Percentiles rank a stretch among this genome's conserved stretches.
These are phyloP conservation scores for Ambastaia sidthimunki DNA, from an alignment of 2,797 vertebrate species.

Conservation along the genomic window DNA sequence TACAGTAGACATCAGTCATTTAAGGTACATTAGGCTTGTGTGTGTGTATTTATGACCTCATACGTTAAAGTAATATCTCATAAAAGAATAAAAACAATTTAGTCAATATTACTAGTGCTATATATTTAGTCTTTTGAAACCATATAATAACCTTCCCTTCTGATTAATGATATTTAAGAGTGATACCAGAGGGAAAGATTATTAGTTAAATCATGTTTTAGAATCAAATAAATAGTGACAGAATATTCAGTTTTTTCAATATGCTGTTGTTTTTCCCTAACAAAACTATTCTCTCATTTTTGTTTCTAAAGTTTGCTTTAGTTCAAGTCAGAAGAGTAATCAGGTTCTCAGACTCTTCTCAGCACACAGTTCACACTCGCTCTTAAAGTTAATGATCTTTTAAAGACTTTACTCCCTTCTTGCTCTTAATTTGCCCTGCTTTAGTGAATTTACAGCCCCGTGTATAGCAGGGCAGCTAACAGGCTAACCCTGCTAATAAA, in stretches of 20 bases:
- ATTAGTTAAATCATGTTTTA: background rate
- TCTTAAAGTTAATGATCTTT: slow-evolving; percentile 52
- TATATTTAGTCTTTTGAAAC: too few species aligned
- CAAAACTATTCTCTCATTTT: background rate
- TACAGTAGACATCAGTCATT: slow-evolving; percentile 40
- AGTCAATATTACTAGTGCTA: too few species aligned
- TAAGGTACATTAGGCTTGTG: background rate
- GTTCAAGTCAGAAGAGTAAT: background rate
- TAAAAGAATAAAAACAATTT: background rate
- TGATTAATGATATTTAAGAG: background rate
- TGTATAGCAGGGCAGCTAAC: slow-evolving; percentile 20
- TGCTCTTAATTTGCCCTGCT: slow-evolving; percentile 41
- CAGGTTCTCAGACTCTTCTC: background rate
- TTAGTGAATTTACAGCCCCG: slow-evolving; percentile 44
- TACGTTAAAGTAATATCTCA: background rate
- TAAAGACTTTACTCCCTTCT: slow-evolving; percentile 44
- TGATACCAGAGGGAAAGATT: background rate
- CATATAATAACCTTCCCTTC: background rate
- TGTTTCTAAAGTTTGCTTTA: background rate
- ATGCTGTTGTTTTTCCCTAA: background rate
- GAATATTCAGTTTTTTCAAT: background rate
- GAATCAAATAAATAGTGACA: background rate
- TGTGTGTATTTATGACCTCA: slow-evolving; percentile 22
- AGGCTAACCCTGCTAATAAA: slow-evolving; percentile 49
- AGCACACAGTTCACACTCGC: slow-evolving; percentile 34